Base-by-base conservation (phyloP, 2,113 vertebrate genomes). In the Spheniscus mendiculus region DNA sequence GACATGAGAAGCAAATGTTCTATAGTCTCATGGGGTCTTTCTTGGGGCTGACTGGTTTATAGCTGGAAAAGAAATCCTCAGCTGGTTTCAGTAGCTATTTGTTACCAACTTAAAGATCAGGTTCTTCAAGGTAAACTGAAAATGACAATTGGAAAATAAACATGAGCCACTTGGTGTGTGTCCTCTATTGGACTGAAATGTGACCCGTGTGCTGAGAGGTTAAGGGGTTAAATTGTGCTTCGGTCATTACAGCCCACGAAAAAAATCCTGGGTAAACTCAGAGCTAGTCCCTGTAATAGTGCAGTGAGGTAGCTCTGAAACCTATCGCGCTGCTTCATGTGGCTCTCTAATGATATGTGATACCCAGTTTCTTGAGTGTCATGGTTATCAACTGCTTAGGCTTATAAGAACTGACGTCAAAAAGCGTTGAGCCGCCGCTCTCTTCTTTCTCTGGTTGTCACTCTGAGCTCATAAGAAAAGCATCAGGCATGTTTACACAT, bases 131-230 rank as follows among this genome's bases (percentile, higher is more conserved):
- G 97, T 96, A 96, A 97, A 96, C 96, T 49, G 44, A 79, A 95
- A 95, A 97, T 91, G 96, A 96, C 96, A 95, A 93, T 83, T 83
- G 85, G 92, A 96, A 97, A 97, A 95, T 93, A 93, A 97, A 96
- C 96, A 93, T 16, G 52, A 58, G 50, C 74, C 81, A 8, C 93
- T 90, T 61, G 89, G 89, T 91, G 88, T 63, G 88, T 93, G 95
- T 97, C 95, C 94, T 93, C 70, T 29, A 1, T 50, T 34, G 83
- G 83, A 52, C 79, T 94, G 95, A 96, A 97, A 97, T 59, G 90
- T 86, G 97, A 97, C 86, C 96, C 36, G 0, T 74, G 94, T 18
- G 81, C 77, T 71, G 83, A 88, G 94, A 69, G 95, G 94, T 89
- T 63, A 95, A 84, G 59, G 97, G 96, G 96, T 97, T 96, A 92